Evolutionary conservation across 2,888 invertebrate genomes (phyloP).

Genomic region (Timema podura): DNA sequence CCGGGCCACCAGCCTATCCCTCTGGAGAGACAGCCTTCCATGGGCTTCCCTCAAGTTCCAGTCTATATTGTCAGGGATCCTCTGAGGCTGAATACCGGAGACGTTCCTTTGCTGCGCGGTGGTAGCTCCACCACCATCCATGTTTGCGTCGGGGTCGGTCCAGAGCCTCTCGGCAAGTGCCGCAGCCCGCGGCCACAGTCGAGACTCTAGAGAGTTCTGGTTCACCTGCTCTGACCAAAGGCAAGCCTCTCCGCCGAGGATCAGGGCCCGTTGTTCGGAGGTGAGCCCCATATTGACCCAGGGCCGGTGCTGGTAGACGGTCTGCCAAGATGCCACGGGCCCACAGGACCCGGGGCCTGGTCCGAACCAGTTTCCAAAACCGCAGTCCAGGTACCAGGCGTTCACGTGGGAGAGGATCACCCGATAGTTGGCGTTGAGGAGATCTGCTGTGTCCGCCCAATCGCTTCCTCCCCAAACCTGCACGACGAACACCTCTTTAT

Average conservation of each 20-base stretch:
- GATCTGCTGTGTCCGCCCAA: slow-evolving; percentile 68
- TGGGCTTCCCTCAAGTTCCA: slow-evolving; percentile 33
- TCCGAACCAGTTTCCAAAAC: slow-evolving; percentile 30
- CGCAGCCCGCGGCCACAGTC: slow-evolving; percentile 41
- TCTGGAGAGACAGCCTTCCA: slow-evolving; percentile 36
- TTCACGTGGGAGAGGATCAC: slow-evolving; percentile 41
- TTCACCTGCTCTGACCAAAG: slow-evolving; percentile 44
- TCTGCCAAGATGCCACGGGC: slow-evolving; percentile 37
- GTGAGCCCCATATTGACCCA: slow-evolving; percentile 42
- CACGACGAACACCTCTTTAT: slow-evolving; percentile 57
- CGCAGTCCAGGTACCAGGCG: slow-evolving; percentile 42
- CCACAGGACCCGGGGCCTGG: slow-evolving; percentile 31
- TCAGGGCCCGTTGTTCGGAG: slow-evolving; percentile 37
- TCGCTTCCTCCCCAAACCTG: slow-evolving; percentile 79
- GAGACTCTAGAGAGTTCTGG: slow-evolving; percentile 37
- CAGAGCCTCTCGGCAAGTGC: slow-evolving; percentile 42
- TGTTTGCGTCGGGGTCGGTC: slow-evolving; percentile 33
- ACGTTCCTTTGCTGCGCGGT: no score
- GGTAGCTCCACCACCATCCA: no score
- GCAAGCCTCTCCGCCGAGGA: slow-evolving; percentile 43
- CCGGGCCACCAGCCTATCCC: slow-evolving; percentile 38
- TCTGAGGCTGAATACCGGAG: no score
- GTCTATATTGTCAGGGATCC: no score
- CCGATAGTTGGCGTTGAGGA: slow-evolving; percentile 38
- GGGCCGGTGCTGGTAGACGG: slow-evolving; percentile 27